A percentile compares a stretch with the other conserved stretches of the same genome.
Evolutionary conservation across 2,113 vertebrate species (phyloP).

Genomic region (Orthonyx spaldingii): DNA sequence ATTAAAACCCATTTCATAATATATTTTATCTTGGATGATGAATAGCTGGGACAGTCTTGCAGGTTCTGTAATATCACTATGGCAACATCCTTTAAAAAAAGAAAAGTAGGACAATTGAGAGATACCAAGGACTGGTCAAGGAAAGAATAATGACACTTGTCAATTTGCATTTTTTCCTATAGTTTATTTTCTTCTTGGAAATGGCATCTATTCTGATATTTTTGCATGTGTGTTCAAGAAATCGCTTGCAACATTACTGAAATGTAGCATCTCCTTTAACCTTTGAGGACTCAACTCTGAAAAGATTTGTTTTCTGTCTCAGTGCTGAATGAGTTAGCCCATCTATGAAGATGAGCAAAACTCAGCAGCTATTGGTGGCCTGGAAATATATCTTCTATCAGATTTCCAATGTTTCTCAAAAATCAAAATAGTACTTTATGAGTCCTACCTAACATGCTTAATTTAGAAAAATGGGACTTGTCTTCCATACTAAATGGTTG

Average conservation of each 20-base stretch:
- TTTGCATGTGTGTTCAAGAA: slow-evolving; percentile 10
- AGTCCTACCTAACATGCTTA: background rate
- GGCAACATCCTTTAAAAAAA: slow-evolving; percentile 31
- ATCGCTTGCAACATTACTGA: background rate
- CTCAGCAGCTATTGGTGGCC: background rate
- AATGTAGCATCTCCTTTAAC: slow-evolving; percentile 44
- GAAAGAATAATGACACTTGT: slow-evolving; percentile 53
- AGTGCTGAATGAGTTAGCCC: background rate
- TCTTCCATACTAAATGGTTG: background rate
- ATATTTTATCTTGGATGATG: slow-evolving; percentile 59
- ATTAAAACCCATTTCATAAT: slow-evolving; percentile 56
- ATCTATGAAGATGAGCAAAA: background rate
- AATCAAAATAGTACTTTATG: background rate
- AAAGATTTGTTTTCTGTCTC: slow-evolving; percentile 3
- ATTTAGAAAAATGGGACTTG: slow-evolving; percentile 1
- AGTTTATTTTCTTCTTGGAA: slow-evolving; percentile 51
- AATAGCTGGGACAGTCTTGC: slow-evolving; percentile 48
- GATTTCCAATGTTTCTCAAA: background rate
- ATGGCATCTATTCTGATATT: background rate
- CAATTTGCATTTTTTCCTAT: slow-evolving; percentile 39
- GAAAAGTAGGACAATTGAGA: slow-evolving; percentile 14
- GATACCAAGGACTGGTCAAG: slow-evolving; percentile 38
- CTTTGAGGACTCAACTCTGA: background rate
- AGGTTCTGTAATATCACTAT: slow-evolving; percentile 38
- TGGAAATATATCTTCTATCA: background rate